Conservation (phyloP, 2,888 invertebrate genomes). For the Tipula confusa region DNA sequence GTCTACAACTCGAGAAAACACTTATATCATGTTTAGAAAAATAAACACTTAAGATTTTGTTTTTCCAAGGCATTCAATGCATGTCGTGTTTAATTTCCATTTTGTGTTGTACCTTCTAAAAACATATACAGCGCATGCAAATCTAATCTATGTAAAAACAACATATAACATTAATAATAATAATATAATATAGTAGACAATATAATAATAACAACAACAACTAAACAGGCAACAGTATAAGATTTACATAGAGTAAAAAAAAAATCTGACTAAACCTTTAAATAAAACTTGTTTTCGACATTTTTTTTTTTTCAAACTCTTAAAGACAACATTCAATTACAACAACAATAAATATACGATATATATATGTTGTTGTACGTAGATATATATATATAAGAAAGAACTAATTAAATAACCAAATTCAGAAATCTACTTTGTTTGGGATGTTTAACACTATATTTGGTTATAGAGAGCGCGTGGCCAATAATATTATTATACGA, state of each 20-base stretch:
- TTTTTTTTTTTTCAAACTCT: not conserved
- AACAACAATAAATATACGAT: not conserved
- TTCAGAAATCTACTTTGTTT: conserved; percentile 12
- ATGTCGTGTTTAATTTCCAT: conserved; percentile 1
- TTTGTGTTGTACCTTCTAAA: not conserved
- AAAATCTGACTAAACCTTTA: not conserved
- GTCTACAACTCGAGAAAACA: not conserved
- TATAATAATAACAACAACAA: not conserved
- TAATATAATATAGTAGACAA: not conserved
- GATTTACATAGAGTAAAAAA: not conserved
- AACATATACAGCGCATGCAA: not conserved
- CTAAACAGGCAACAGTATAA: not conserved
- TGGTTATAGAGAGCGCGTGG: conserved; percentile 20
- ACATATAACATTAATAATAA: conserved; percentile 12
- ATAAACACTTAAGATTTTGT: not conserved
- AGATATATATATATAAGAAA: not conserved
- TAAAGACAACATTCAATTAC: conserved; percentile 21
- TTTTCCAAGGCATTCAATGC: not conserved
- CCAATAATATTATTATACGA: not conserved
- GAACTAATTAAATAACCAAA: conserved; percentile 25
- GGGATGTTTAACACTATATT: conserved; percentile 20
- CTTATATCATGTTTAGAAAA: not conserved
- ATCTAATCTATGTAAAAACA: conserved; percentile 13
- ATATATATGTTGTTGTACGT: not conserved
- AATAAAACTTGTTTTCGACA: not conserved